Percentiles rank a stretch among this genome's conserved stretches.
Conservation (phyloP, 2,797 vertebrate genomes). For the Cirrhinus mrigala region DNA sequence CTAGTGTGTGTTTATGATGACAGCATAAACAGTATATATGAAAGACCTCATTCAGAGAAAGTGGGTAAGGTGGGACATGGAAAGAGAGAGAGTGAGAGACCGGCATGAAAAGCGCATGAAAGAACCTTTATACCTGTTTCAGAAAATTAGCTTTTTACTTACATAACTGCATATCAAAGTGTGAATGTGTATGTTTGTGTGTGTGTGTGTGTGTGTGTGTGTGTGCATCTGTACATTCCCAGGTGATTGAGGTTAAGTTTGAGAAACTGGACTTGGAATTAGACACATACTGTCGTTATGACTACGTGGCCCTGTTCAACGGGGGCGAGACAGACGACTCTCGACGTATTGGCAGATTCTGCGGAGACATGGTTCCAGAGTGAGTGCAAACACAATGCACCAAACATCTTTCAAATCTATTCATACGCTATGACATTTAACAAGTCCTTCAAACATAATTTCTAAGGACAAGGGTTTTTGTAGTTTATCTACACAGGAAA, state of each 20-base stretch:
- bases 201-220: conserved; percentile 2
- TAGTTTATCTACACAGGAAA: conserved; percentile 24
- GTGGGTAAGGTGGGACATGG: conserved; percentile 60
- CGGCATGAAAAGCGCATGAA: conserved; percentile 45
- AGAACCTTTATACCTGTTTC: conserved; percentile 44
- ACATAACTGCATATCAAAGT: conserved; percentile 22
- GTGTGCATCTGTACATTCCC: conserved; percentile 29
- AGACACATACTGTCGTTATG: conserved; percentile 90
- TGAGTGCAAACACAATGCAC: conserved; percentile 69
- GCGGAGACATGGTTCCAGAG: conserved; percentile 84
- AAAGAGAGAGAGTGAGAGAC: conserved; percentile 64
- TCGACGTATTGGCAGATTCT: conserved; percentile 87
- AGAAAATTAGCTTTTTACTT: conserved; percentile 6
- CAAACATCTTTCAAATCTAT: background rate
- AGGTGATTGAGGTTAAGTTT: conserved; percentile 90
- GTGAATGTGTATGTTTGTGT: conserved; percentile 24
- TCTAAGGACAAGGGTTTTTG: background rate
- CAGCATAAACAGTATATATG: conserved; percentile 58
- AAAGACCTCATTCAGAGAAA: conserved; percentile 77
- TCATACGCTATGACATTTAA: background rate
- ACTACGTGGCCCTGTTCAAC: conserved; percentile 90
- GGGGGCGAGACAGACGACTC: conserved; percentile 85
- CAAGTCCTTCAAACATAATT: background rate
- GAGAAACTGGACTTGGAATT: conserved; percentile 89
- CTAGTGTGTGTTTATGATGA: conserved; percentile 49